Base-by-base conservation (phyloP, 2,113 vertebrate genomes). In the Phocoena sinus region DNA sequence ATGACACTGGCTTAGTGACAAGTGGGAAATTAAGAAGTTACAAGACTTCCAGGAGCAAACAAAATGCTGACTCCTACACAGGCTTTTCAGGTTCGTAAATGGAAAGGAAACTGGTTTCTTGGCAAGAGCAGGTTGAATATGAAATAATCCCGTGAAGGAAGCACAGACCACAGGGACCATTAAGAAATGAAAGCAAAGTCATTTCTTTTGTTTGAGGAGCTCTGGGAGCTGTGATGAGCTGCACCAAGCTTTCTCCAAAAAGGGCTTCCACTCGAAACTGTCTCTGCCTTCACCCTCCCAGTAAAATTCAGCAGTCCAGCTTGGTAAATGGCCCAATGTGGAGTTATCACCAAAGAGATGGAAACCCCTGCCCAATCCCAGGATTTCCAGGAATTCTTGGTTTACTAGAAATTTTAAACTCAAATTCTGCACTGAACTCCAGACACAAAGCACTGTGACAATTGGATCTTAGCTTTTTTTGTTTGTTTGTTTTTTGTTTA, bases 291-390 rank as follows among this genome's bases (percentile, higher is more conserved):
- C 1, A 0, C 7, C 38, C 10, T 80, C 31, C 58, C 21, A 28
- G 41, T 8, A 15, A 71, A 36, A 10, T 1, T 28, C 44, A 38
- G 38, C 91, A 28, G 47, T 17, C 0, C 0, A 68, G 58, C 3
- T 53, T 11, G 58, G 21, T 41, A n/a, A 41, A 4, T 0, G 36
- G 36, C 44, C 63, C 4, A 0, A 25, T 0, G 31, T 0, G 1
- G 11, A 58, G 23, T 58, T n/a, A 5, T 28, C 70, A 8, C 47
- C 41, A 2, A 41, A 36, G 68, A 47, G n/a, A 10, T 3, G 26
- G 62, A 94, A 80, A 38, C 18, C 70, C 17, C 74, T 13, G 26
- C 11, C 53, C 21, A 28, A 4, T 6, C 8, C 79, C 41, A 21
- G 17, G 50, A 23, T 2, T 63, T 63, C 17, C 25, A 15, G 33